Conservation (phyloP, 2,888 invertebrate species). For the Drosophila paranaensis region DNA sequence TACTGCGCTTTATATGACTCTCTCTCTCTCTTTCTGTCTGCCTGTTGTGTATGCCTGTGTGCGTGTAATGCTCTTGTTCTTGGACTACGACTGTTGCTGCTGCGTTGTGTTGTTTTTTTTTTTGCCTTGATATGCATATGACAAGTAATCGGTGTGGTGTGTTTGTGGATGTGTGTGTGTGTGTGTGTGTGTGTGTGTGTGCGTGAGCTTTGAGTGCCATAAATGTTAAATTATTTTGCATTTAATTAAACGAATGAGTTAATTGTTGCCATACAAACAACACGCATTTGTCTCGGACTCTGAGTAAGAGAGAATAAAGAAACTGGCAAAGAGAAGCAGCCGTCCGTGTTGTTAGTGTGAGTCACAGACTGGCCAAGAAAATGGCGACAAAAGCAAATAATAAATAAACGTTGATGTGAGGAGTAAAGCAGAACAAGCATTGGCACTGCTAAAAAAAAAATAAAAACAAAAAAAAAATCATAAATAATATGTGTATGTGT, state of each 20-base stretch:
- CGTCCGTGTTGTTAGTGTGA: constrained; percentile 53
- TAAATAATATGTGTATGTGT: constrained; percentile 15
- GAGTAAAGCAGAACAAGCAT: constrained; percentile 52
- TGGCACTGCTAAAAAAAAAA: constrained; percentile 39
- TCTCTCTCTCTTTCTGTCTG: not conserved
- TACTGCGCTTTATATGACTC: constrained; percentile 3
- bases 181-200: constrained; percentile 7
- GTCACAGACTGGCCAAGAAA: constrained; percentile 58
- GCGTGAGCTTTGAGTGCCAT: constrained; percentile 54
- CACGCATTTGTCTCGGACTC: constrained; percentile 11
- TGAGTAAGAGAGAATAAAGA: constrained; percentile 29
- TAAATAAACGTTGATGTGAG: constrained; percentile 55
- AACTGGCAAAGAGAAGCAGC: constrained; percentile 25
- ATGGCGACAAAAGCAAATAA: constrained; percentile 72
- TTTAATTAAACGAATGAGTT: constrained; percentile 71
- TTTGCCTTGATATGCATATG: constrained; percentile 38
- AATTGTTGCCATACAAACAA: constrained; percentile 43
- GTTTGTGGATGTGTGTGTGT: constrained; percentile 2
- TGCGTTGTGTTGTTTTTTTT: constrained; percentile 28
- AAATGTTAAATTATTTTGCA: constrained; percentile 68
- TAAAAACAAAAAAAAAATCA: constrained; percentile 34
- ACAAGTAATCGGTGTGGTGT: constrained; percentile 23
- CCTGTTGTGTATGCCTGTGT: constrained; percentile 9
- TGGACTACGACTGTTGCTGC: constrained; percentile 37
- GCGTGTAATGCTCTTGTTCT: constrained; percentile 33